Evolutionary conservation across 2,797 vertebrate species (phyloP).

Genomic region (Hyperoplus lanceolatus): DNA sequence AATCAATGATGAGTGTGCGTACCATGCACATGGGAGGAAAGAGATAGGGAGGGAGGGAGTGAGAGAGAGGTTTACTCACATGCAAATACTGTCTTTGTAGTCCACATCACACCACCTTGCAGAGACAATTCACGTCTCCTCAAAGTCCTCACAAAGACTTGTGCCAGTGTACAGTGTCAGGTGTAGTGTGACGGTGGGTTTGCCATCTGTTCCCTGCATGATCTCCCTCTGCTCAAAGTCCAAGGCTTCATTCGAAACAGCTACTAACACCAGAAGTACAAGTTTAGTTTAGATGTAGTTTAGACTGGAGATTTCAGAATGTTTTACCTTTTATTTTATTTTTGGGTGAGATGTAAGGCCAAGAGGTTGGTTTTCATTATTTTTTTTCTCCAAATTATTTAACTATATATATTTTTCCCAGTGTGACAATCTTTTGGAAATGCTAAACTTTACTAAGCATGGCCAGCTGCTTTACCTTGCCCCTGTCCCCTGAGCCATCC

Average conservation of each 20-base stretch:
- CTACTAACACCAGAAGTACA: not conserved
- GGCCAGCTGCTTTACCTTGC: slow-evolving; percentile 62
- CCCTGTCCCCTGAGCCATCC: slow-evolving; percentile 71
- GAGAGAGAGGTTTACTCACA: not conserved
- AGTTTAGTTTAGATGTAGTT: not conserved
- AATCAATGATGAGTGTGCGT: slow-evolving; percentile 2
- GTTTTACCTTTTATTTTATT: not conserved
- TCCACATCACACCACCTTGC: slow-evolving; percentile 12
- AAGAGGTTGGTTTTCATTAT: not conserved
- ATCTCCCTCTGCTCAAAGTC: slow-evolving; percentile 45
- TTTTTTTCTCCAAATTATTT: slow-evolving; percentile 6
- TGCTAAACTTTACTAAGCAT: slow-evolving; percentile 59
- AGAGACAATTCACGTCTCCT: not conserved
- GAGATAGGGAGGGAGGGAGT: not conserved
- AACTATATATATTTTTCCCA: slow-evolving; percentile 9
- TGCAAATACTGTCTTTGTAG: not conserved
- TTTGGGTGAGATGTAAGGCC: not conserved
- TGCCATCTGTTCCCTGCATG: slow-evolving; percentile 71
- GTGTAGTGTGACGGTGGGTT: slow-evolving; percentile 60
- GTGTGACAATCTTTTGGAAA: slow-evolving; percentile 46
- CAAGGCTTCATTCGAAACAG: not conserved
- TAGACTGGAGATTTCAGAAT: not conserved
- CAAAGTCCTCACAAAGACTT: slow-evolving; percentile 23
- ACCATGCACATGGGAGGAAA: not conserved
- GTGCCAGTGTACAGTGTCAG: slow-evolving; percentile 42